Evolutionary conservation across 2,797 vertebrate species (phyloP).

Genomic region (Rhinichthys osculus): DNA sequence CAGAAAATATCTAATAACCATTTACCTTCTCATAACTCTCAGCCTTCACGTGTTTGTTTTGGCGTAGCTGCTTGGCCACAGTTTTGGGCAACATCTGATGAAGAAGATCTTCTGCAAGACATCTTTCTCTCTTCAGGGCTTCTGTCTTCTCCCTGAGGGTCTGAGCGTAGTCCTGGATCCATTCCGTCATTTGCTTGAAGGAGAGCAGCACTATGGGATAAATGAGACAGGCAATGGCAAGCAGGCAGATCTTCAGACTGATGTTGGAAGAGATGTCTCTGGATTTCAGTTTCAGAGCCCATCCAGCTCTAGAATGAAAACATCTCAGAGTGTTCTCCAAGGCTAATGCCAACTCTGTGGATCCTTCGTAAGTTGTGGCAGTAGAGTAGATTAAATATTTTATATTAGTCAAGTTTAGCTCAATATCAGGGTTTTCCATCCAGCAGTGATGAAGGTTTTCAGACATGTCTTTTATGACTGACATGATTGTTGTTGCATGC

Average conservation of each 20-base stretch:
- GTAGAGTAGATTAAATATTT: constrained; percentile 57
- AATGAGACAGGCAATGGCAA: constrained; percentile 82
- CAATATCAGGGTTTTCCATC: constrained; percentile 72
- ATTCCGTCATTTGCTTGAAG: constrained; percentile 87
- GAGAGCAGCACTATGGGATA: constrained; percentile 85
- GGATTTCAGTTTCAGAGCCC: constrained; percentile 74
- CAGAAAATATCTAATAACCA: not conserved
- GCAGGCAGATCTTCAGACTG: constrained; percentile 82
- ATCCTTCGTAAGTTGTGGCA: constrained; percentile 59
- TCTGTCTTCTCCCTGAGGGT: constrained; percentile 82
- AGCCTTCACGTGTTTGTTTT: constrained; percentile 83
- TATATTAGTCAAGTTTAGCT: constrained; percentile 63
- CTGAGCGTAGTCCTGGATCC: constrained; percentile 85
- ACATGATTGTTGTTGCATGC: constrained; percentile 62
- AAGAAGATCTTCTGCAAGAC: constrained; percentile 86
- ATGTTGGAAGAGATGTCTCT: constrained; percentile 75
- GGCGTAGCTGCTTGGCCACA: constrained; percentile 87
- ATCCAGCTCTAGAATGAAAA: constrained; percentile 70
- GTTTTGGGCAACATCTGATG: constrained; percentile 92
- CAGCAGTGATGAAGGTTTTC: constrained; percentile 79
- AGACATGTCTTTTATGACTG: constrained; percentile 74
- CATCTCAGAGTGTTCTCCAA: constrained; percentile 75
- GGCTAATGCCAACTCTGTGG: constrained; percentile 47
- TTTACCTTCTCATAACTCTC: constrained; percentile 89
- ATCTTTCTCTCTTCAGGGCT: constrained; percentile 82